These are phyloP conservation scores for Selenia dentaria DNA, from an alignment of 2,888 invertebrate species.

Conservation along the genomic window DNA sequence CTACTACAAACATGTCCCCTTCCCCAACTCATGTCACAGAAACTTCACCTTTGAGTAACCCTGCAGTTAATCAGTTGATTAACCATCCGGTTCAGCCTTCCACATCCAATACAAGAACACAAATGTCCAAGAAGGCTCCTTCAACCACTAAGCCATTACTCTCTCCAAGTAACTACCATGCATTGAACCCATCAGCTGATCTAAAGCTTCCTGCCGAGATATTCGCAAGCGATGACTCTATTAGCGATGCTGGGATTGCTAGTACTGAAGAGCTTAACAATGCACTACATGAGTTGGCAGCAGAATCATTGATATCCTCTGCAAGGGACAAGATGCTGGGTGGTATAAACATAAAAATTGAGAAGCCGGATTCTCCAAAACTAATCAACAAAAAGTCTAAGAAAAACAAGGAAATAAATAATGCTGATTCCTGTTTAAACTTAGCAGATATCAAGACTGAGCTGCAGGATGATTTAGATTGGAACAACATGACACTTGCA, in stretches of 20 bases:
- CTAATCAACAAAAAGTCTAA: slow-evolving; percentile 58
- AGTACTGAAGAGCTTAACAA: slow-evolving; percentile 58
- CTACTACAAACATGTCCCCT: slow-evolving; percentile 51
- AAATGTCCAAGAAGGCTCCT: slow-evolving; percentile 28
- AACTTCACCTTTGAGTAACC: slow-evolving; percentile 43
- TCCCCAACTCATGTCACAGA: slow-evolving; percentile 51
- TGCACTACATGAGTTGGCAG: slow-evolving; percentile 52
- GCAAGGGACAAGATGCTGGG: slow-evolving; percentile 74
- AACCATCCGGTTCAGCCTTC: slow-evolving; percentile 47
- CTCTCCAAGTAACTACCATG: slow-evolving; percentile 57
- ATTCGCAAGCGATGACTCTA: slow-evolving; percentile 79
- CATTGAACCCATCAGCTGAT: slow-evolving; percentile 68
- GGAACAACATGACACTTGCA: slow-evolving; percentile 78
- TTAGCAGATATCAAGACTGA: slow-evolving; percentile 77
- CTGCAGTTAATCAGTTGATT: slow-evolving; percentile 42
- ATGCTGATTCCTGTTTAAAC: slow-evolving; percentile 43
- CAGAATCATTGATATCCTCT: slow-evolving; percentile 40
- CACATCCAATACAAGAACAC: slow-evolving; percentile 51
- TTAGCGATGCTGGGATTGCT: slow-evolving; percentile 64
- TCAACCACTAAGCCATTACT: slow-evolving; percentile 47
- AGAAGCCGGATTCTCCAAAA: slow-evolving; percentile 47
- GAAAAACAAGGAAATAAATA: slow-evolving; percentile 53
- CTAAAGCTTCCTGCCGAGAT: slow-evolving; percentile 77
- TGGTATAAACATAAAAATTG: slow-evolving; percentile 73
- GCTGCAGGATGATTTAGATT: slow-evolving; percentile 75